Base-by-base conservation (phyloP, 1,140 invertebrate genomes). In the Rhyzopertha dominica region DNA sequence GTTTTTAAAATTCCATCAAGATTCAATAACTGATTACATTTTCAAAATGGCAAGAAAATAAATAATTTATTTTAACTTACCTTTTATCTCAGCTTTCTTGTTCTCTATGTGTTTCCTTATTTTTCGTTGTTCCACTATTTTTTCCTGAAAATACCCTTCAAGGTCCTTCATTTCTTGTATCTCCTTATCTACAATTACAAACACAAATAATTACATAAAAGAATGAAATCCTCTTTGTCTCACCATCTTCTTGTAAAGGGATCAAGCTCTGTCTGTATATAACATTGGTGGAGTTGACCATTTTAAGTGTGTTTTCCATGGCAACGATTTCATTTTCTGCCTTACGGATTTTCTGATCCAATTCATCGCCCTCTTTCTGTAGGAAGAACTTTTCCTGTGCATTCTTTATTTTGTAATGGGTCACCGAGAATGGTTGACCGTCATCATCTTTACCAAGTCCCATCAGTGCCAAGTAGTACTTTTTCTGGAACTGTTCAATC, bases 301-400 rank as follows among this genome's bases (percentile, higher is more conserved):
- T 65, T 20, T 77, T 76, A 44, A 87, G 58, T 9, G 83, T 85
- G 54, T 83, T 84, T 63, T 87, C 84, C 67, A 86, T 78, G 20
- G 82, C 83, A 13, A 76, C 68, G 45, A 86, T 82, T 63, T 87
- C 84, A 20, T 75, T 67, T 66, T 86, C 85, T 14, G 76, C 73
- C 55, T 77, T 79, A 48, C 71, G 65, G 12, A 86, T 80, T 35
- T 79, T 74, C 2, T 70, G 71, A 61, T 87, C 84, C 46, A 86
- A 66, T 30, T 75, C 65, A 52, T 84, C 81, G n/a, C 85, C 84
- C 53, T 78, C 72, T 58, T 81, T 74, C 55, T 82, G 78, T 13
- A 87, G 56, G 49, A 81, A 70, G 26, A 75, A 76, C 28, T 77
- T 78, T 48, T 85, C 81, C 63, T 83, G 81, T 1, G 80, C 79